Evolutionary conservation across 2,888 invertebrate genomes (phyloP), one percentile per base, ranked within the genome.

Genomic region (Drosophila mulleri): DNA sequence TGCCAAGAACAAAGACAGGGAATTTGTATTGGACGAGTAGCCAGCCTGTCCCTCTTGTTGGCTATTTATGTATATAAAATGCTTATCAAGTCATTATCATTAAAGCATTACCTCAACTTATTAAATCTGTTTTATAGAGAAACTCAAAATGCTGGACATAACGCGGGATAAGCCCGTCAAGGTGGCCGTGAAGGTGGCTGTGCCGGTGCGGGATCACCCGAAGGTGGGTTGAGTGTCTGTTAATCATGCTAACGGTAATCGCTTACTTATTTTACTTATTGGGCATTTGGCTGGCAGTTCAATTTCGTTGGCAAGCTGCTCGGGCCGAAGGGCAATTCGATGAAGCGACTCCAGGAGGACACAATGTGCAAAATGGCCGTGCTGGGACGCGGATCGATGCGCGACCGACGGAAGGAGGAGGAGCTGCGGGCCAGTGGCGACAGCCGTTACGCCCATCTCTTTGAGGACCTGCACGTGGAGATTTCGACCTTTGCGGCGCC

Each of bases 321-420:
- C 88, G 98, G 98, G 3, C 98, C 98, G 18, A 98, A 98, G 93
- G 98, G 98, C 60, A 98, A 97, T 93, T 98, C 98, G 0, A 93
- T 98, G 92, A 98, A 98, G 93, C 94, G 98, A 76, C 94, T 98
- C 35, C 98, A 98, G 93, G 98, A 98, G 92, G 98, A 98, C 93
- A 98, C 98, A 14, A 97, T 98, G 95, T 98, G 98, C 91, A 98
- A 98, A 94, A 98, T 98, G 97, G 97, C 98, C 35, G 97, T 98
- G 14, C 94, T 98, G 29, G 98, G 98, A 8, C 95, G 97, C 73
- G 98, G 98, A 11, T 98, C 98, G 8, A 98, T 98, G 98, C 96
- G 97, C 92, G 98, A 98, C 92, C 95, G 98, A 84, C 96, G 96
- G 91, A 98, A 98, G 97, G 98, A 98, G 92, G 98, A 98, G 93